Evolutionary conservation across 1,140 invertebrate genomes (phyloP).

Genomic region (Drosophila insularis): DNA sequence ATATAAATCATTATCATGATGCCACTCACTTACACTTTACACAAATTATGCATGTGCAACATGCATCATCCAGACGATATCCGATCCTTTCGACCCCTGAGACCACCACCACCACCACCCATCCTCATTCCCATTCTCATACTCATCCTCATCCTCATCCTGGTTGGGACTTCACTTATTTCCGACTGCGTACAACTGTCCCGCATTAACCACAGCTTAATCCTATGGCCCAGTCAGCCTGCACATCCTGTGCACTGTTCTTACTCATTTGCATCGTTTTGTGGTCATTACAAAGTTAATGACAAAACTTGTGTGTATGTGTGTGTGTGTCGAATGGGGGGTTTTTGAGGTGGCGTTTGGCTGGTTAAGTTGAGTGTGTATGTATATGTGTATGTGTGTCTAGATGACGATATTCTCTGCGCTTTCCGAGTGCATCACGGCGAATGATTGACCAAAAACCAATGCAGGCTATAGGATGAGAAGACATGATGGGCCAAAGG

Average conservation of each 20-base stretch:
- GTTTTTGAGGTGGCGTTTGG: background rate
- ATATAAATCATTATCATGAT: slow-evolving; percentile 7
- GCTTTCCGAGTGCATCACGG: slow-evolving; percentile 27
- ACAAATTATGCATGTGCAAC: slow-evolving; percentile 6
- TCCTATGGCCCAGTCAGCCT: background rate
- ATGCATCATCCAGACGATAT: slow-evolving; percentile 6
- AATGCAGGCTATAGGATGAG: slow-evolving; percentile 26
- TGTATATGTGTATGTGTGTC: too few species aligned
- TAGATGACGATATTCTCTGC: slow-evolving; percentile 36
- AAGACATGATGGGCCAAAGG: background rate
- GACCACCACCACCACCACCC: background rate
- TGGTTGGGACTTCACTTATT: background rate
- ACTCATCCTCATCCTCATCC: background rate
- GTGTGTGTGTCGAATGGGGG: background rate
- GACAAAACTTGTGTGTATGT: slow-evolving; percentile 40
- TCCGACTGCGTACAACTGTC: slow-evolving; percentile 2
- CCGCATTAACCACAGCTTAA: slow-evolving; percentile 9
- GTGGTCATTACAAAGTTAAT: slow-evolving; percentile 55
- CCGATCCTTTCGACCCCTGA: background rate
- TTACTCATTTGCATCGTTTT: slow-evolving; percentile 46
- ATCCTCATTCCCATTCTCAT: background rate
- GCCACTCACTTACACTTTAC: slow-evolving; percentile 1
- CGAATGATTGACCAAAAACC: slow-evolving; percentile 41
- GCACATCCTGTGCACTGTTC: slow-evolving; percentile 2
- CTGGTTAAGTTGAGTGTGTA: background rate